A percentile compares a stretch with the other conserved stretches of the same genome.
phyloP scores from a whole-genome alignment of 2,797 vertebrate species.

The Acanthurus lineatus region DNA sequence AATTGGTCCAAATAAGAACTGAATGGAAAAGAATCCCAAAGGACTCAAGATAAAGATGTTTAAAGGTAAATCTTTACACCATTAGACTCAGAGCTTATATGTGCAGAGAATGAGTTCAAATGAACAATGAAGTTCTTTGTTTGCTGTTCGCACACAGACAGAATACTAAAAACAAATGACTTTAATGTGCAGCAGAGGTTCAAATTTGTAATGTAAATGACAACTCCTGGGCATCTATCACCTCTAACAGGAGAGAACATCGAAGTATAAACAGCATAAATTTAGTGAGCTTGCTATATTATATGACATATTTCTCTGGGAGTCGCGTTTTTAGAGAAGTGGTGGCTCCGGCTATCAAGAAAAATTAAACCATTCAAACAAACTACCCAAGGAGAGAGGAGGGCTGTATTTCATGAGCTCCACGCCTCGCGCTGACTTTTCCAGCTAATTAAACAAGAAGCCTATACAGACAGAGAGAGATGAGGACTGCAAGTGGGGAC shows the following conservation, averaged over 20 bases:
- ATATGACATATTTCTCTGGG: not conserved
- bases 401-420: constrained; percentile 51
- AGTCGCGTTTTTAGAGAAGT: constrained; percentile 17
- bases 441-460: constrained; percentile 74
- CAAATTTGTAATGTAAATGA: too few relatives aligned
- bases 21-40: constrained; percentile 11
- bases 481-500: constrained; percentile 41
- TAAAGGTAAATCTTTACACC: not conserved
- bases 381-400: constrained; percentile 28
- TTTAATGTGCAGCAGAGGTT: too few relatives aligned
- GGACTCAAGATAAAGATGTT: not conserved
- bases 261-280: not conserved
- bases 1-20: constrained; percentile 10
- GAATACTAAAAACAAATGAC: too few relatives aligned
- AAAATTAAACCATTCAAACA: constrained; percentile 51
- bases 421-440: constrained; percentile 52
- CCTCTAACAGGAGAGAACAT: too few relatives aligned
- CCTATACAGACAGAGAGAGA: constrained; percentile 56
- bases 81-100: not conserved
- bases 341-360: constrained; percentile 29
- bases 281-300: not conserved
- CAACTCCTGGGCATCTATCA: too few relatives aligned
- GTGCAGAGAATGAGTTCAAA: too few relatives aligned
- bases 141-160: too few relatives aligned
- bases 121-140: too few relatives aligned